These are phyloP conservation scores for Phrynocephalus guinanensis DNA, from an alignment of 2,797 vertebrate species.

Conservation along the genomic window DNA sequence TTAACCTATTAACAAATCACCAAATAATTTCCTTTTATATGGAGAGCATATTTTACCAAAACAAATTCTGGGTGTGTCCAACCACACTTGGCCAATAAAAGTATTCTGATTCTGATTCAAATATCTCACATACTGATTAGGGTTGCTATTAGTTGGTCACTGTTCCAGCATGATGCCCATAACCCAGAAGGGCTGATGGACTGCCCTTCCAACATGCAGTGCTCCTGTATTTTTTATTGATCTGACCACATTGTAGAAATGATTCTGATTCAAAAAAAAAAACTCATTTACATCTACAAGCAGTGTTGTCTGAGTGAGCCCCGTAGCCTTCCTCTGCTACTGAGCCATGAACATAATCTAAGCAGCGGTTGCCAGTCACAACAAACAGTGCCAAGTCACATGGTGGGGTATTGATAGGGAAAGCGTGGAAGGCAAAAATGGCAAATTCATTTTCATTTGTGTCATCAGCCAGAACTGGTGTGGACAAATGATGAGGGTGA, in stretches of 20 bases:
- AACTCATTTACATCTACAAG: neutral
- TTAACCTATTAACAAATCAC: too few relatives aligned
- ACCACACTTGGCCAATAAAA: too few relatives aligned
- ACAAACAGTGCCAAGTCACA: conserved; percentile 52
- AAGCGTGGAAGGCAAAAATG: conserved; percentile 53
- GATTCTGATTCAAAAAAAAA: neutral
- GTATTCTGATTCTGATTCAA: too few relatives aligned
- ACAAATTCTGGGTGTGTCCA: too few relatives aligned
- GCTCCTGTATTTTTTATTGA: neutral
- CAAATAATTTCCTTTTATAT: too few relatives aligned
- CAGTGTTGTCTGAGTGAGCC: neutral
- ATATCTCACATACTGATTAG: too few relatives aligned
- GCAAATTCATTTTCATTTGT: conserved; percentile 57
- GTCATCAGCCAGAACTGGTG: conserved; percentile 48
- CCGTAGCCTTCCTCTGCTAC: neutral
- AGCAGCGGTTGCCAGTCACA: conserved; percentile 49
- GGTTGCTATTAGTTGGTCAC: neutral
- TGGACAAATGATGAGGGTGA: conserved; percentile 47
- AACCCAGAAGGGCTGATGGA: neutral
- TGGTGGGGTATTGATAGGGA: conserved; percentile 48
- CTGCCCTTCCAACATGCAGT: neutral
- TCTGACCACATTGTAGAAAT: neutral
- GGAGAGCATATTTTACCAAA: too few relatives aligned
- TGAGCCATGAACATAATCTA: conserved; percentile 28
- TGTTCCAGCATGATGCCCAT: neutral